A percentile compares a stretch with the other conserved stretches of the same genome.
Conservation (phyloP, 2,888 invertebrate species). For the Galerucella pusilla region DNA sequence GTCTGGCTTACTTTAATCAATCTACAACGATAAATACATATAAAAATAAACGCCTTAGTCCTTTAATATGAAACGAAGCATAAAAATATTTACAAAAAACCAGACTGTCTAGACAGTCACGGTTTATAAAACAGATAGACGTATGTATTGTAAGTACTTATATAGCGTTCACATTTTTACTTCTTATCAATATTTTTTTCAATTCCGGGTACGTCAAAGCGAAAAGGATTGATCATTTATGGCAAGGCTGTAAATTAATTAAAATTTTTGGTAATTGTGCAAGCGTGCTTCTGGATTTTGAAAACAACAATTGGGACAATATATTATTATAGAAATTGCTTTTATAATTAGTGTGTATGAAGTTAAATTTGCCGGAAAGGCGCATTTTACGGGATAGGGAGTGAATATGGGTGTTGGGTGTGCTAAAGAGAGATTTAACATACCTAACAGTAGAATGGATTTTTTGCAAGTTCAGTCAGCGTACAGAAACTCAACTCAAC, state of each 20-base stretch:
- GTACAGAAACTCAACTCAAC: too few species aligned
- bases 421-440: too few species aligned
- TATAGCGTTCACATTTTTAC: neutral
- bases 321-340: too few species aligned
- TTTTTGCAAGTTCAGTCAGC: too few species aligned
- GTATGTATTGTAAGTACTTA: neutral
- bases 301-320: too few species aligned
- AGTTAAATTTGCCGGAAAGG: too few species aligned
- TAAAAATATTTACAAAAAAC: constrained; percentile 9
- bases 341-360: too few species aligned
- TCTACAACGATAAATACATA: constrained; percentile 1
- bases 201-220: neutral
- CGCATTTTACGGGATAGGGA: too few species aligned
- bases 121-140: constrained; percentile 2
- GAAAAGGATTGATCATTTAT: neutral
- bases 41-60: constrained; percentile 10
- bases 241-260: neutral
- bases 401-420: too few species aligned
- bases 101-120: constrained; percentile 5
- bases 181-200: neutral
- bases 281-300: too few species aligned
- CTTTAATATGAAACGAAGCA: constrained; percentile 6
- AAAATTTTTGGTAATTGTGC: neutral
- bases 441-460: too few species aligned
- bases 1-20: constrained; percentile 4